Base-by-base conservation (phyloP, 2,888 invertebrate species). In the Amiota communis region DNA sequence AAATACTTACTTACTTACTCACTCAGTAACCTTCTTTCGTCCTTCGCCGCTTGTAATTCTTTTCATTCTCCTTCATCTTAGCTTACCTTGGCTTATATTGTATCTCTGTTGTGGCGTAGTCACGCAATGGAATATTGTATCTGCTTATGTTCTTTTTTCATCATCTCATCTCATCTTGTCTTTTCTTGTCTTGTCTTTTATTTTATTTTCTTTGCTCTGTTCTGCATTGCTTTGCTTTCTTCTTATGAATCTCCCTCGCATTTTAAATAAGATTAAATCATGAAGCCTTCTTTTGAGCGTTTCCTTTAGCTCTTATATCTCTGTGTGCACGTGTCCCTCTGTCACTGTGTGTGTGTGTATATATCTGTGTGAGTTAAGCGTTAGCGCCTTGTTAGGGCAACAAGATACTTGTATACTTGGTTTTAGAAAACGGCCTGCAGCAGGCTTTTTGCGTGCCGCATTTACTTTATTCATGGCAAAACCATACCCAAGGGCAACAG, bases 211-310 rank as follows among this genome's bases (percentile, higher is more conserved):
- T 23, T 3, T 23, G 23, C 23, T 23, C 23, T 23, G 23, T 23
- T n/a, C 57, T 57, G 59, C 20, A 20, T 59, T 59, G 13, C 20
- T 59, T 59, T 59, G 15, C 59, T 59, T 59, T 36, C 36, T 36
- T 36, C 36, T 36, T 36, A 36, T 36, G 36, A 36, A 59, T 12
- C 59, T 59, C 17, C 59, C 1, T 11, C 20, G 59, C 59, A 59
- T 59, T 59, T 59, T 59, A 59, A 59, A 59, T 59, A 59, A 15
- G 59, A 59, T 59, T 15, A 59, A 59, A 59, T 36, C 8, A 36
- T 36, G 17, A n/a, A 59, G 59, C 17, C 57, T 17, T 36, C 36
- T 36, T 36, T 36, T 36, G 36, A 36, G 36, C 36, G 36, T 36
- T 36, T 36, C 36, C 36, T 2, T 36, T 36, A 36, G 20, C 20